Conservation (phyloP, 2,888 invertebrate species). For the Drosophila meridiana region DNA sequence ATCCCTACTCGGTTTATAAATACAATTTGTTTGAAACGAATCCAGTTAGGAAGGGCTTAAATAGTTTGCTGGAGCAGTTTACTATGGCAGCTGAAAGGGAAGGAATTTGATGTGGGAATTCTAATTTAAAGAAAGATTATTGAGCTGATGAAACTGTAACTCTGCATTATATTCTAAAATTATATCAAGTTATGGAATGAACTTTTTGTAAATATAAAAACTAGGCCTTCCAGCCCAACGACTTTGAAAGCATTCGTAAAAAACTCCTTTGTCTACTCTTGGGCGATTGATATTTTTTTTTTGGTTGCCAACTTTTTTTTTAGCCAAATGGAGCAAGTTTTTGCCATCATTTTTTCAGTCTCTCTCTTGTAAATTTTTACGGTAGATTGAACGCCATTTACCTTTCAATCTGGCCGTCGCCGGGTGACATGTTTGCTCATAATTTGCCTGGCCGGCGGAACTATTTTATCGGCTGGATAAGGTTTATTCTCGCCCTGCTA, state of each 20-base stretch:
- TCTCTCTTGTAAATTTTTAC: slow-evolving; percentile 44
- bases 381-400: slow-evolving; percentile 55
- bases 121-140: neutral
- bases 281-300: slow-evolving; percentile 14
- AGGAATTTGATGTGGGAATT: neutral
- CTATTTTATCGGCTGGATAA: slow-evolving; percentile 42
- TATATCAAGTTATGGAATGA: neutral
- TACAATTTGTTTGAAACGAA: slow-evolving; percentile 13
- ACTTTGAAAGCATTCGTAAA: slow-evolving; percentile 26
- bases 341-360: slow-evolving; percentile 8
- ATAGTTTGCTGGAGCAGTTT: slow-evolving; percentile 19
- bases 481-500: slow-evolving; percentile 47
- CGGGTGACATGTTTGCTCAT: slow-evolving; percentile 52
- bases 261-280: slow-evolving; percentile 51
- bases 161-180: neutral
- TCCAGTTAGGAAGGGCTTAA: slow-evolving; percentile 3
- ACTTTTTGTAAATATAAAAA: slow-evolving; percentile 17
- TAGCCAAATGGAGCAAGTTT: slow-evolving; percentile 44
- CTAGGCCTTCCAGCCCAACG: slow-evolving; percentile 68
- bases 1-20: slow-evolving; percentile 19
- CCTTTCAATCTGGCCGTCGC: slow-evolving; percentile 52
- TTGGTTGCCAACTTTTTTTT: slow-evolving; percentile 43
- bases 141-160: neutral
- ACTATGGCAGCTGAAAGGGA: neutral
- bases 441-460: slow-evolving; percentile 35